Evolutionary conservation across 2,888 invertebrate genomes (phyloP), one percentile per base, ranked within the genome.

Genomic region (Eremobia ochroleuca): DNA sequence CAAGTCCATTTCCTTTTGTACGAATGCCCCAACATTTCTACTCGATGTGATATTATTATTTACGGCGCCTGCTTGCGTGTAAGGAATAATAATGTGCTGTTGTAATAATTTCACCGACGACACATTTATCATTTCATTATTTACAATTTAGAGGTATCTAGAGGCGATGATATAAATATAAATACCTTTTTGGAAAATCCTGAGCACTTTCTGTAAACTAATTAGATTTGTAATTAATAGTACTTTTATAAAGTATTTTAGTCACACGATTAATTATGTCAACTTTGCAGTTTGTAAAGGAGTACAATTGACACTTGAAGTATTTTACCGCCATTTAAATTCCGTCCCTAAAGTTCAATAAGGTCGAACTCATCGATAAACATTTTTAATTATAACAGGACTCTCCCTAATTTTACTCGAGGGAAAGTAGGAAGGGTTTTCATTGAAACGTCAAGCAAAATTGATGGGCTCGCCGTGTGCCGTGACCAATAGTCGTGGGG

Each of bases 381-480:
- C 88, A 89, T 92, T 94, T 94, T 95, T 95, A 95, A 96, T 96
- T 96, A 95, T 92, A 91, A 91, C 91, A 87, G 90, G 90, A 89
- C 88, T 91, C 92, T 90, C 90, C 92, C 93, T 94, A 94, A 94
- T 95, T 94, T 94, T 93, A 92, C 94, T 92, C 94, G 84, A 91
- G 95, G 95, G 94, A 93, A 94, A 93, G 94, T 92, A 94, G 93
- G 94, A 93, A 93, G 94, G 94, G 93, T 93, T 94, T 95, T 95
- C 95, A 95, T 95, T 95, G 95, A 95, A 95, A 95, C 95, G 96
- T 96, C 96, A 96, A 92, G 93, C 92, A 90, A 94, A 96, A 96
- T 96, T 96, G 96, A 96, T 96, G 96, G 95, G 94, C 93, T 92
- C 89, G 93, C 94, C 93, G 93, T 93, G 94, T 93, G 93, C 88